These are phyloP conservation scores for Thalassoma bifasciatum DNA, from an alignment of 2,113 vertebrate genomes.

Conservation along the genomic window DNA sequence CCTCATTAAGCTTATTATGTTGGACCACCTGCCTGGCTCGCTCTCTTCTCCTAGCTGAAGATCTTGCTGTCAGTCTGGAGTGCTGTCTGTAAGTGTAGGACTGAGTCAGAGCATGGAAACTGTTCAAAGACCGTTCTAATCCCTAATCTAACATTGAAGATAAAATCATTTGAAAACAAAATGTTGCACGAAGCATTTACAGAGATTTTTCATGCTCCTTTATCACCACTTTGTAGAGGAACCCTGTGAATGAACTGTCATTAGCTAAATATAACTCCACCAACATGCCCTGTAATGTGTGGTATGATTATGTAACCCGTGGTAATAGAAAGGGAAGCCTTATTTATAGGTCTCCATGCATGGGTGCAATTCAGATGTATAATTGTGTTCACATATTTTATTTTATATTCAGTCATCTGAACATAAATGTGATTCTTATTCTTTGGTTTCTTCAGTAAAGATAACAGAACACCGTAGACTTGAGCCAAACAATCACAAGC, in stretches of 20 bases:
- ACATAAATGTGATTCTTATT: no score
- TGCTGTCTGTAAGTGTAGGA: constrained; percentile 3
- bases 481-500: background rate
- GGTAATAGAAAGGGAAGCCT: constrained; percentile 14
- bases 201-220: background rate
- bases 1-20: constrained; percentile 80
- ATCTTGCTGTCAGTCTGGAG: constrained; percentile 26
- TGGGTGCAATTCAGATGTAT: background rate
- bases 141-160: background rate
- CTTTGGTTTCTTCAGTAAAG: no score
- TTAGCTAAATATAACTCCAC: constrained; percentile 50
- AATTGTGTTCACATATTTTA: background rate
- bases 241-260: constrained; percentile 42
- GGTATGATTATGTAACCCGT: constrained; percentile 46
- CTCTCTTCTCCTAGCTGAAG: constrained; percentile 43
- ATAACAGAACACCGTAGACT: no score
- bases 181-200: background rate
- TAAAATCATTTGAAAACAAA: constrained; percentile 3
- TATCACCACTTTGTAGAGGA: background rate
- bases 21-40: constrained; percentile 69
- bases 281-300: constrained; percentile 26
- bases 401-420: no score
- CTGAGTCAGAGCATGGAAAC: background rate
- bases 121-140: background rate
- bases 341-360: constrained; percentile 20